A percentile compares a stretch with the other conserved stretches of the same genome.
phyloP scores from a whole-genome alignment of 2,797 vertebrate species.

The Sparus aurata region DNA sequence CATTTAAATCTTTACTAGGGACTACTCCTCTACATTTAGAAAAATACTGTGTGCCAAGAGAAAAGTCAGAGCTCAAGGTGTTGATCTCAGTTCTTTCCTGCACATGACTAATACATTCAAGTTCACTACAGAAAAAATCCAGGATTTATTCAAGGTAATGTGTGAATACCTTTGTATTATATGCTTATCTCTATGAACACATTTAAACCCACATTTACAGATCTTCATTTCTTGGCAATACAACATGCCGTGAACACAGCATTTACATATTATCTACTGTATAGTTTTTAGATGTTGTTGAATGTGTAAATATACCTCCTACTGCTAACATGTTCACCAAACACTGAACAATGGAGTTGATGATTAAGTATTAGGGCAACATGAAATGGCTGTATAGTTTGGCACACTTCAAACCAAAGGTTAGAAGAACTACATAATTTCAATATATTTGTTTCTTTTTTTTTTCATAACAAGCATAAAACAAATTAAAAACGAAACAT shows the following conservation, averaged over 20 bases:
- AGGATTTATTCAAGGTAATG: neutral
- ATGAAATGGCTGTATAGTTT: too few species aligned
- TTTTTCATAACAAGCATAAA: too few species aligned
- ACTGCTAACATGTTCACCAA: neutral
- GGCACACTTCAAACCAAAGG: too few species aligned
- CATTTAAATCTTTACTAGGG: neutral
- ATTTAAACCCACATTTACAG: neutral
- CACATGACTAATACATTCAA: neutral
- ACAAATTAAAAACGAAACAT: too few species aligned
- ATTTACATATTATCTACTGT: neutral
- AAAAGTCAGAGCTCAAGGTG: neutral
- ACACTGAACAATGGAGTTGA: neutral
- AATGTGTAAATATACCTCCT: neutral
- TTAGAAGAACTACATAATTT: too few species aligned
- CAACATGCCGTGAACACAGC: neutral
- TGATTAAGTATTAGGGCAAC: too few species aligned
- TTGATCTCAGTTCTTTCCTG: neutral
- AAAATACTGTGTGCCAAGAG: neutral
- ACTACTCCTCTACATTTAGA: neutral
- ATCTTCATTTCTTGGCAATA: neutral
- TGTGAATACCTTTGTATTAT: neutral
- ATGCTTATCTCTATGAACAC: neutral
- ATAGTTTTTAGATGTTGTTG: too few species aligned
- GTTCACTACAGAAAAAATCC: neutral
- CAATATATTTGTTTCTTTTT: too few species aligned